Evolutionary conservation across 2,113 vertebrate species (phyloP).

Genomic region (Clarias batrachus): DNA sequence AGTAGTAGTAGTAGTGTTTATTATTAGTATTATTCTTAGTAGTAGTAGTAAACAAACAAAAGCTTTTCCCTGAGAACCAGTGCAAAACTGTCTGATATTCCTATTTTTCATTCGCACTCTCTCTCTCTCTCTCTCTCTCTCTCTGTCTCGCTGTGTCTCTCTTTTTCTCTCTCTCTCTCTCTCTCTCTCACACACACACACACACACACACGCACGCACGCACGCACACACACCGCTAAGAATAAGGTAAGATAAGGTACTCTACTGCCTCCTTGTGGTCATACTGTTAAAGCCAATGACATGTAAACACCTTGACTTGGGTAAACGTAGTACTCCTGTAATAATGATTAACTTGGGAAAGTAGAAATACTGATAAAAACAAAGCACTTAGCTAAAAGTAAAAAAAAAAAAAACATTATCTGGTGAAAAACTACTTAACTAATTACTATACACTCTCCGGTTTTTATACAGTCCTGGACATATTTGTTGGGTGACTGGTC

Average conservation of each 20-base stretch:
- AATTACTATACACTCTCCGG: not conserved
- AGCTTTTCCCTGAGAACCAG: not conserved
- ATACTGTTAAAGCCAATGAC: not conserved
- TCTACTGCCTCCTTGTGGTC: conserved; percentile 33
- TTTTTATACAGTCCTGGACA: not conserved
- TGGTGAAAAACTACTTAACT: not conserved
- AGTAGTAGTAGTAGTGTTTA: no score
- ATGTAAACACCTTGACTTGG: not conserved
- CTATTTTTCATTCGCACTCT: not conserved
- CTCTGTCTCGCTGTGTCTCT: not conserved
- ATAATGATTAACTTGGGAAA: not conserved
- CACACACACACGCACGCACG: not conserved
- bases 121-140: not conserved
- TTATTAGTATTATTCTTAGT: no score
- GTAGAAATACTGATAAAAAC: not conserved
- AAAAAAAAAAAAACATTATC: not conserved
- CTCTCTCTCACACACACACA: not conserved
- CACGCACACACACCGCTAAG: not conserved
- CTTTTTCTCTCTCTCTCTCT: not conserved
- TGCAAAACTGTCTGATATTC: not conserved
- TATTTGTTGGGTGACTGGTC: no score
- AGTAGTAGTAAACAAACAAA: not conserved
- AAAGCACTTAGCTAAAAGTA: not conserved
- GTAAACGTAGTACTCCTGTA: not conserved
- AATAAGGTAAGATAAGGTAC: not conserved